Percentiles rank a stretch among this genome's conserved stretches.
phyloP scores from a whole-genome alignment of 2,113 vertebrate species.

The Mionectes macconnelli region DNA sequence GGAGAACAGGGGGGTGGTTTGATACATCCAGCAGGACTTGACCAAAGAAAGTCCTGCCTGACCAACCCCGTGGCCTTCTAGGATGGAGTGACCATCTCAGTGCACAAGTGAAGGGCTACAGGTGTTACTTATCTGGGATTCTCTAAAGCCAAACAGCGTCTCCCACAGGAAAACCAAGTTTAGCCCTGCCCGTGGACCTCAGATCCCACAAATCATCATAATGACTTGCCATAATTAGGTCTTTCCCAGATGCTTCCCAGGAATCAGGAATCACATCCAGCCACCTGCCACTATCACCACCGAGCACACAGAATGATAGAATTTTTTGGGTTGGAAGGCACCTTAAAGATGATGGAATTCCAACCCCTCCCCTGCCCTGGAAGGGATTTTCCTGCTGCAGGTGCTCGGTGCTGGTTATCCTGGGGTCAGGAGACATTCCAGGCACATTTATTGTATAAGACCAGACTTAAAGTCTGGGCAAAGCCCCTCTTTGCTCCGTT shows the following conservation, averaged over 20 bases:
- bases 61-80: neutral
- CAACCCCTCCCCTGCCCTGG: accelerated
- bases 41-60: neutral
- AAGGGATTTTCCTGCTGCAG: neutral
- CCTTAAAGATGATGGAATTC: neutral
- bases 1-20: neutral
- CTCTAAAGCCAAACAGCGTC: neutral
- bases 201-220: too few species aligned
- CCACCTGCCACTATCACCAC: neutral
- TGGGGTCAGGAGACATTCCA: neutral
- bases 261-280: neutral
- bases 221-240: neutral
- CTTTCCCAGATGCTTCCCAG: neutral
- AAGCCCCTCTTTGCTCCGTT: neutral
- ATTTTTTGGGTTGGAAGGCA: neutral
- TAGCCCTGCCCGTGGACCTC: too few species aligned
- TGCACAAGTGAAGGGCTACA: neutral
- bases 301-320: neutral
- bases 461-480: neutral
- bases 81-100: neutral
- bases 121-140: neutral
- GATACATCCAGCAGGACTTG: neutral
- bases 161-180: neutral
- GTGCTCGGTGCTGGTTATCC: neutral
- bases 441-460: neutral